Base-by-base conservation (phyloP, 2,113 vertebrate genomes). In the Alethe castanea region DNA sequence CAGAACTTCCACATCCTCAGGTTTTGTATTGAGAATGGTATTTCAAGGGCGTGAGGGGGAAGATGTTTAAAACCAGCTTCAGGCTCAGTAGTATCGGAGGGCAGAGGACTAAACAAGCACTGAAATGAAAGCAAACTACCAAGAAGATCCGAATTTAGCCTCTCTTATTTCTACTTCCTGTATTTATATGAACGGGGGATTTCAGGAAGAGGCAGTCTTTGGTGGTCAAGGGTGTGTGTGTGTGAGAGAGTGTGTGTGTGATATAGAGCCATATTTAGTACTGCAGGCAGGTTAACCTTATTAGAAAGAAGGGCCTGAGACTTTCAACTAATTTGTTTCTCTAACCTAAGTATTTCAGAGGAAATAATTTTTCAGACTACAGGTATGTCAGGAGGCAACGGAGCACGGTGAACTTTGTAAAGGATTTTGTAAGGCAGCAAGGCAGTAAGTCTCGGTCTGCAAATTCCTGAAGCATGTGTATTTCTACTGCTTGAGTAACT, bases 171-270 rank as follows among this genome's bases (percentile, higher is more conserved):
- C 81, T 85, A 98, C 98, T 99, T 99, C 98, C 98, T 99, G 98
- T 98, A 95, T 97, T 96, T 96, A 94, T 92, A 96, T 86, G 97
- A 95, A 97, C 94, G 35, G 97, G 98, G 97, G 97, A 97, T 97
- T 96, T 98, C 98, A 98, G 98, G 98, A 98, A 98, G 98, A 98
- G 98, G 98, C 98, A 95, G 98, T 97, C 97, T 98, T 97, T 97
- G 97, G 97, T 98, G 98, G 98, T 98, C 98, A 98, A 97, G 95
- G 78, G 81, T 31, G 88, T 79, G 94, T 14, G 62, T 66, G 33
- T 19, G 61, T 3, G 24, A 8, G 57, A 3, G 48, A 1, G 44
- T 20, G 62, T 7, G 42, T 14, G n/a, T 22, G 42, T 50, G 36
- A 81, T 94, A 86, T 8, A 94, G 93, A 97, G 94, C 96, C 96